Evolutionary conservation across 2,113 vertebrate species (phyloP).

Genomic region (Gasterosteus nipponicus): DNA sequence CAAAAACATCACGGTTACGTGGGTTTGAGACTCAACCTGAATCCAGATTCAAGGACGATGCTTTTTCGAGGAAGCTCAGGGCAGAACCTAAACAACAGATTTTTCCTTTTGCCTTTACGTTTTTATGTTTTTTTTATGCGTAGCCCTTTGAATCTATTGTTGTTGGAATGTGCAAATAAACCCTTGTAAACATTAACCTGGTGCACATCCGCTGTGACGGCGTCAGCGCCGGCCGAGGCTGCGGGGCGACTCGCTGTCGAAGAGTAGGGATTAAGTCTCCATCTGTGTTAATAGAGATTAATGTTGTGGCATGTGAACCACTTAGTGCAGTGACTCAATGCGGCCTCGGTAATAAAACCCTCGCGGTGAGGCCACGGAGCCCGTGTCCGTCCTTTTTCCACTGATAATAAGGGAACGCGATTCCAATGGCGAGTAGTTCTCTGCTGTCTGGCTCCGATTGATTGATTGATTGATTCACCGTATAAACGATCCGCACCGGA

Average conservation of each 20-base stretch:
- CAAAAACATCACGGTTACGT: not conserved
- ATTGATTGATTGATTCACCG: conserved; percentile 4
- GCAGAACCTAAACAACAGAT: too few species aligned
- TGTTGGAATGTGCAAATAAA: too few species aligned
- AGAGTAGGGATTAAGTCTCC: conserved; percentile 66
- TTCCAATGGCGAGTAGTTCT: conserved; percentile 3
- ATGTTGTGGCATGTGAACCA: conserved; percentile 55
- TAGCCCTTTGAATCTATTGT: too few species aligned
- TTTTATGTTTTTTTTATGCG: too few species aligned
- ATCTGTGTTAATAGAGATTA: conserved; percentile 74
- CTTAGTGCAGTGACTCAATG: conserved; percentile 38
- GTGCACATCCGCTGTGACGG: not conserved
- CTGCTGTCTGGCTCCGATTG: not conserved
- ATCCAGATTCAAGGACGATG: too few species aligned
- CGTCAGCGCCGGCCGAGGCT: conserved; percentile 1
- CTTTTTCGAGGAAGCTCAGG: too few species aligned
- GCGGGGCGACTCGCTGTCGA: conserved; percentile 25
- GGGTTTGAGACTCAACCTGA: not conserved
- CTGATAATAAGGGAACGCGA: not conserved
- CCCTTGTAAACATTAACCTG: not conserved
- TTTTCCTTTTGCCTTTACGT: too few species aligned
- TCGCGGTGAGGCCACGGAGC: conserved; percentile 14
- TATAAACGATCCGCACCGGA: conserved; percentile 43
- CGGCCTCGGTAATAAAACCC: conserved; percentile 32
- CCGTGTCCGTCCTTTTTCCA: not conserved